These are phyloP conservation scores for Python bivittatus DNA, from an alignment of 2,113 vertebrate genomes.

Conservation along the genomic window DNA sequence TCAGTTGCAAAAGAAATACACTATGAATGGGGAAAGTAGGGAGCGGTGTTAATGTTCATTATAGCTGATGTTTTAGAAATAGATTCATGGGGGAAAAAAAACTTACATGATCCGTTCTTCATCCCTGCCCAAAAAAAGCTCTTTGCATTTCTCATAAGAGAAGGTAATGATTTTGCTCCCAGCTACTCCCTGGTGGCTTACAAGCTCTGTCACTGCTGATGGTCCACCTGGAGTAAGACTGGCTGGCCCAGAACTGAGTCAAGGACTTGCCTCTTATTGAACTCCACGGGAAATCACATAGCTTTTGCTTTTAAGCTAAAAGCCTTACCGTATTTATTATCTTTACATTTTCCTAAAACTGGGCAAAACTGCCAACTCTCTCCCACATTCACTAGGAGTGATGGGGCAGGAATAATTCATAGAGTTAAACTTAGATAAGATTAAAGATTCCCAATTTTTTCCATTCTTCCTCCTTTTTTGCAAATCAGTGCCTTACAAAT, in stretches of 20 bases:
- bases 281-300: background rate
- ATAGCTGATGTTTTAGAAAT: background rate
- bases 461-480: too few species aligned
- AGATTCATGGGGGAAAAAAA: background rate
- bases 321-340: background rate
- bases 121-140: background rate
- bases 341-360: background rate
- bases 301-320: background rate
- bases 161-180: background rate
- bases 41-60: background rate
- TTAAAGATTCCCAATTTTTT: too few species aligned
- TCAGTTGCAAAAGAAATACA: background rate
- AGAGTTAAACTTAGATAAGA: background rate
- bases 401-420: background rate
- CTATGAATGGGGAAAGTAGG: background rate
- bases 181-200: background rate
- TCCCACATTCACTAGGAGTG: background rate
- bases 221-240: background rate
- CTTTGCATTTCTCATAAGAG: background rate
- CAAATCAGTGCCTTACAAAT: background rate
- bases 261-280: background rate
- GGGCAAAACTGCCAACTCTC: background rate
- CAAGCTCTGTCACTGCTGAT: background rate
- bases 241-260: background rate
- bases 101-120: background rate